These are phyloP conservation scores for Hipparchia semele DNA, from an alignment of 2,888 invertebrate genomes.

Conservation along the genomic window DNA sequence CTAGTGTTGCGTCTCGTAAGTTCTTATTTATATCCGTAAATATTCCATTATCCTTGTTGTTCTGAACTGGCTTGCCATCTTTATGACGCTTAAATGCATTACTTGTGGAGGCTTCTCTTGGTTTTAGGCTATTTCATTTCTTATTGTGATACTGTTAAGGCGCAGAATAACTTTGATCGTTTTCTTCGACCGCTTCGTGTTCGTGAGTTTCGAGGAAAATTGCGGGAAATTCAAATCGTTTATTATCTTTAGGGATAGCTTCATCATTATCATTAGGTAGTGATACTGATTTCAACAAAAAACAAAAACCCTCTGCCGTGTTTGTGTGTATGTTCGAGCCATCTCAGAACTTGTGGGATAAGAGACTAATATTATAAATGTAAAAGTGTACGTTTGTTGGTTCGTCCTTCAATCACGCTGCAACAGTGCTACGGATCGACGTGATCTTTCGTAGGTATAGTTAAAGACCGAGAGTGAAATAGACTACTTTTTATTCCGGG, in stretches of 20 bases:
- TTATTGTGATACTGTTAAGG: not conserved
- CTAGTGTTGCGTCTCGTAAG: constrained; percentile 6
- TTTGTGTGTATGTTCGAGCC: too few species aligned
- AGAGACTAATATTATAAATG: too few species aligned
- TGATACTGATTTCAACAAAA: too few species aligned
- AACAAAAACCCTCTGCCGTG: too few species aligned
- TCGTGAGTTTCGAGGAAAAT: constrained; percentile 3
- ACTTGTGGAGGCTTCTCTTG: not conserved
- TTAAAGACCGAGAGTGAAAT: too few species aligned
- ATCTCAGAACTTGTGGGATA: too few species aligned
- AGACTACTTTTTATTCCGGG: too few species aligned
- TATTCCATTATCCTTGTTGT: not conserved
- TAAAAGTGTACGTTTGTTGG: too few species aligned
- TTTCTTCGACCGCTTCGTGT: not conserved
- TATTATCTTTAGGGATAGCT: not conserved
- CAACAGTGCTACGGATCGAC: too few species aligned
- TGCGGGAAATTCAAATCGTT: constrained; percentile 6
- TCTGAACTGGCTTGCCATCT: not conserved
- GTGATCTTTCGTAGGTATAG: too few species aligned
- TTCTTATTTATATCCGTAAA: not conserved
- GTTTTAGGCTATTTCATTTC: not conserved
- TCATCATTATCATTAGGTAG: not conserved
- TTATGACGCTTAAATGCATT: not conserved
- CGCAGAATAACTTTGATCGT: not conserved
- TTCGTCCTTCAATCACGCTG: too few species aligned